Evolutionary conservation across 2,113 vertebrate species (phyloP).

Genomic region (Petroica traversi): DNA sequence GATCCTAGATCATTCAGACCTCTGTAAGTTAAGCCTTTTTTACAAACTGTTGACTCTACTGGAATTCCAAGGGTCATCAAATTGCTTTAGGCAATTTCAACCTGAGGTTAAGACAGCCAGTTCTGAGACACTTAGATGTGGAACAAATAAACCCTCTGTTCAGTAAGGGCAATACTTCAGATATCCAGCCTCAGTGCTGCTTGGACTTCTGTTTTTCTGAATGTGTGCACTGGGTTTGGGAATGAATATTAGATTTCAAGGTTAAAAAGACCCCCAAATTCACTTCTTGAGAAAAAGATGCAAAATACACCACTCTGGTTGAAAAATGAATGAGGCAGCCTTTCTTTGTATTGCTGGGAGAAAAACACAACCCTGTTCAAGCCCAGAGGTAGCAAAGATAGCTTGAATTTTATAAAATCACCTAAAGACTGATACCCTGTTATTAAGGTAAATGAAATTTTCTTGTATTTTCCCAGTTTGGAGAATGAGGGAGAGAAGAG

Average conservation of each 20-base stretch:
- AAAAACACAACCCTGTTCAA: not conserved
- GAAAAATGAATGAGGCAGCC: not conserved
- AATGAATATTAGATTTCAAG: not conserved
- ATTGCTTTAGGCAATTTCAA: not conserved
- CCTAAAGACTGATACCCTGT: not conserved
- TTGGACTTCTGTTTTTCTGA: not conserved
- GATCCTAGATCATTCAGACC: not conserved
- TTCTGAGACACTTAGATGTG: not conserved
- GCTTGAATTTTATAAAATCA: not conserved
- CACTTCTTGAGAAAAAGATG: not conserved
- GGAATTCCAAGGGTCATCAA: not conserved
- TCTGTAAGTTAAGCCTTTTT: not conserved
- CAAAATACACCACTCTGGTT: accelerated
- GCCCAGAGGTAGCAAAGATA: not conserved
- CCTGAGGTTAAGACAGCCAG: not conserved
- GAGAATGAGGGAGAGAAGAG: not conserved
- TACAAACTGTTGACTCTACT: not conserved
- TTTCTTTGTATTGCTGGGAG: not conserved
- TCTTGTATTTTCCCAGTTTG: not conserved
- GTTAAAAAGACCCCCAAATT: not conserved
- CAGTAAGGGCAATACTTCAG: not conserved
- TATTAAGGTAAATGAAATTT: not conserved
- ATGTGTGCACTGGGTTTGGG: not conserved
- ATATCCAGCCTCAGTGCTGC: accelerated
- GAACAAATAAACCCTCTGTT: not conserved